Base-by-base conservation (phyloP, 2,797 vertebrate genomes). In the Adelosebastes latens region DNA sequence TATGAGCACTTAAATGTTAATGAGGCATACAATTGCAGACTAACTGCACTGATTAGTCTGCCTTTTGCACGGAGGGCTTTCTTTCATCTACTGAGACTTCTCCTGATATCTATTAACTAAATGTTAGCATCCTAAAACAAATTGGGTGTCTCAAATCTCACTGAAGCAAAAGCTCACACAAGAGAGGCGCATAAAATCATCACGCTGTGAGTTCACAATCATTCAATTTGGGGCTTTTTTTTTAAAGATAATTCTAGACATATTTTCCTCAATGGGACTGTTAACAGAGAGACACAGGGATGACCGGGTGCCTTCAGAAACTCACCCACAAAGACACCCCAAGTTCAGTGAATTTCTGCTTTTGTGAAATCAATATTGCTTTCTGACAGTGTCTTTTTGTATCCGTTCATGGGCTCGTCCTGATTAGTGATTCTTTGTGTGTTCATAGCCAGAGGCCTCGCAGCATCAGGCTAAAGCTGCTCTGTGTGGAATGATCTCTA, bases 1-100 rank as follows among this genome's bases (percentile, higher is more conserved):
- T 85, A 90, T 72, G 65, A 87, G 71, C 78, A 86, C 60, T 92
- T 79, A 67, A 68, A 62, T 86, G 61, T 77, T 88, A 91, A 94
- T 86, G 85, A 91, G 83, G 82, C 77, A 22, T 55, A 68, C 64
- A 89, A 89, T 76, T 87, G 72, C 77, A 86, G 68, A 71, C 66
- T 83, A 87, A 89, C 52, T 73, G 80, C 71, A 39, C 79, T 85
- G 80, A 86, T 86, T 81, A 89, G 76, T 32, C 66, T 70, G 80
- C 80, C 80, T 77, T 88, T 83, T 84, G 63, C 75, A 84, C 64
- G 22, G 59, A 81, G 74, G 34, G 74, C 60, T 85, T 87, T 70
- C 71, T 87, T 84, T 86, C 76, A 82, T 88, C 87, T 63, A 63
- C 80, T 39, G 79, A 83, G 81, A 83, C 79, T 80, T 55, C 76